phyloP scores from a whole-genome alignment of 1,140 invertebrate species.

The Atta cephalotes region DNA sequence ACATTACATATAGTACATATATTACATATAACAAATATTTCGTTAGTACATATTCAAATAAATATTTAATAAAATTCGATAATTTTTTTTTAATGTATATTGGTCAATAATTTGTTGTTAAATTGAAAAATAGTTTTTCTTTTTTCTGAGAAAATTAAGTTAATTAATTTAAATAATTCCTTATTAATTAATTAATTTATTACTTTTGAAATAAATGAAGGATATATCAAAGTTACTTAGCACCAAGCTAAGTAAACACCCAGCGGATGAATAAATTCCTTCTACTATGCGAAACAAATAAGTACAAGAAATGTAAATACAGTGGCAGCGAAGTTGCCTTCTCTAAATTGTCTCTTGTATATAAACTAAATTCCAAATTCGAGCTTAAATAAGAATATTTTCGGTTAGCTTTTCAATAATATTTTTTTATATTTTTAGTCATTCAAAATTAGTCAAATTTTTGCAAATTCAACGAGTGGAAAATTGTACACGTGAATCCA shows the following conservation, averaged over 20 bases:
- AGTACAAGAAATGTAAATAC: slow-evolving; percentile 16
- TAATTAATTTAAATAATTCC: too few species aligned
- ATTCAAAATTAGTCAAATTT: not conserved
- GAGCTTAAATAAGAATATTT: not conserved
- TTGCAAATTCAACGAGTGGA: not conserved
- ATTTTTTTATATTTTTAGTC: not conserved
- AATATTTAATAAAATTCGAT: too few species aligned
- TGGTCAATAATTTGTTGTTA: too few species aligned
- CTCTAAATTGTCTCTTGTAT: not conserved
- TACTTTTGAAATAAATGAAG: too few species aligned
- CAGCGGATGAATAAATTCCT: not conserved
- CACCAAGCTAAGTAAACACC: not conserved
- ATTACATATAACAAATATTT: too few species aligned
- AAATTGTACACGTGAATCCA: not conserved
- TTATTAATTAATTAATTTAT: too few species aligned
- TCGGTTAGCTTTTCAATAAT: not conserved
- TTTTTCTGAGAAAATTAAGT: too few species aligned
- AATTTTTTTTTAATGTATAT: too few species aligned
- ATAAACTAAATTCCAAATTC: not conserved
- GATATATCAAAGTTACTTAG: not conserved
- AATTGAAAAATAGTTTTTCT: too few species aligned
- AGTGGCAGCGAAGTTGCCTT: not conserved
- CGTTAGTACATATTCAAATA: too few species aligned
- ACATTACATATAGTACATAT: too few species aligned
- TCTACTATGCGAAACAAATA: not conserved